phyloP scores from a whole-genome alignment of 2,888 invertebrate species.

The Panopea generosa region DNA sequence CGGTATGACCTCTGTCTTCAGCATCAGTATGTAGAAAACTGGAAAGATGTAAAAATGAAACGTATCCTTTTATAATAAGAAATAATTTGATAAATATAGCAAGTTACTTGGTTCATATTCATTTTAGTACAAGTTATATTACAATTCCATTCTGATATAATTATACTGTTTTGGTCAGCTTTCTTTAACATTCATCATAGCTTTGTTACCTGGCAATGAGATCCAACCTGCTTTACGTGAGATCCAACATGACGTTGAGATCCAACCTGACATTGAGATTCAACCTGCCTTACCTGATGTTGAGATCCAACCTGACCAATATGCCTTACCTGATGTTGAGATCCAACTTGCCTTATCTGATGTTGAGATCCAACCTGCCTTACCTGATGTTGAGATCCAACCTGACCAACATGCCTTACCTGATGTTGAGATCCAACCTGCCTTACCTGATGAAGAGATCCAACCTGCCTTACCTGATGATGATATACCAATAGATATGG shows the following conservation, averaged over 20 bases:
- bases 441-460: too few relatives aligned
- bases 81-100: constrained; percentile 3
- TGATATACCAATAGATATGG: constrained; percentile 3
- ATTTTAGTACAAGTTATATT: constrained; percentile 1
- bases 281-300: too few relatives aligned
- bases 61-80: constrained; percentile 12
- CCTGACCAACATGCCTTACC: too few relatives aligned
- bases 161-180: constrained; percentile 3
- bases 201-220: constrained; percentile 3
- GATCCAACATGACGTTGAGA: constrained; percentile 3
- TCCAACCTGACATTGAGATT: not conserved
- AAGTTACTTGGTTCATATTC: constrained; percentile 3
- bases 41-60: constrained; percentile 6
- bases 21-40: not conserved
- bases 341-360: too few relatives aligned
- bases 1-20: not conserved
- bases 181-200: constrained; percentile 3
- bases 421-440: too few relatives aligned
- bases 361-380: too few relatives aligned
- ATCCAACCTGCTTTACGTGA: not conserved
- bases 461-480: constrained; percentile 3
- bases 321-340: too few relatives aligned
- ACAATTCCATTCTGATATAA: constrained; percentile 2
- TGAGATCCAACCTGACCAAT: too few relatives aligned
- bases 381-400: too few relatives aligned